phyloP scores from a whole-genome alignment of 2,113 vertebrate genomes.

The Dromiciops gliroides region DNA sequence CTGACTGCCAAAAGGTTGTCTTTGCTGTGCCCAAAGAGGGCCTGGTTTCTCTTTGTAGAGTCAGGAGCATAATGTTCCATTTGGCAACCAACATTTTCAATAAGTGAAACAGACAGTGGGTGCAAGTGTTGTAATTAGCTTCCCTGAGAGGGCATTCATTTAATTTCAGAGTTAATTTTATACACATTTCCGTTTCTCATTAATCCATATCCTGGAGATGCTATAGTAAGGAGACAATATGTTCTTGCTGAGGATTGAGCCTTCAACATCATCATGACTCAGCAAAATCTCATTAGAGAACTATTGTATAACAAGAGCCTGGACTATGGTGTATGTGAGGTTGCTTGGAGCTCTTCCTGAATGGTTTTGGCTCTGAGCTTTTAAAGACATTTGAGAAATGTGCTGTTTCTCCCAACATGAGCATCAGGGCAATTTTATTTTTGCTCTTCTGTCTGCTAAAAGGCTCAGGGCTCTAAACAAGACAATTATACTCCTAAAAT shows the following conservation, averaged over 20 bases:
- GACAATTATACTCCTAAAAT: not conserved
- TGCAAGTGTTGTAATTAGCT: conserved; percentile 84
- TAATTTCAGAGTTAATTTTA: conserved; percentile 85
- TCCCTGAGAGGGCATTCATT: conserved; percentile 78
- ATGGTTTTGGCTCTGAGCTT: conserved; percentile 62
- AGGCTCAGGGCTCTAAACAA: not conserved
- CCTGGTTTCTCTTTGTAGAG: conserved; percentile 53
- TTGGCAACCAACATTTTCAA: conserved; percentile 61
- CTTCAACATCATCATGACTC: conserved; percentile 63
- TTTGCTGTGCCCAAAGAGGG: not conserved
- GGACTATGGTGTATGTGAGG: conserved; percentile 47
- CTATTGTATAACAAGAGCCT: conserved; percentile 68
- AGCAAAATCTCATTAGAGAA: conserved; percentile 75
- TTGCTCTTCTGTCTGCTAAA: conserved; percentile 1
- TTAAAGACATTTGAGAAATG: conserved; percentile 67
- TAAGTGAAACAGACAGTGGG: conserved; percentile 69
- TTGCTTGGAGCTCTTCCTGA: conserved; percentile 59
- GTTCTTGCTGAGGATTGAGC: conserved; percentile 80
- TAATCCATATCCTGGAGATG: conserved; percentile 84
- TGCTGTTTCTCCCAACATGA: not conserved
- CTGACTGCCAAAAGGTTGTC: conserved; percentile 5
- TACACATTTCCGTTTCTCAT: conserved; percentile 84
- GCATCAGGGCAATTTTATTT: not conserved
- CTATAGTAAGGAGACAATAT: conserved; percentile 80
- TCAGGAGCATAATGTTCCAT: conserved; percentile 58